These are phyloP conservation scores for Scaptomyza graminum DNA, from an alignment of 1,140 invertebrate genomes.

Conservation along the genomic window DNA sequence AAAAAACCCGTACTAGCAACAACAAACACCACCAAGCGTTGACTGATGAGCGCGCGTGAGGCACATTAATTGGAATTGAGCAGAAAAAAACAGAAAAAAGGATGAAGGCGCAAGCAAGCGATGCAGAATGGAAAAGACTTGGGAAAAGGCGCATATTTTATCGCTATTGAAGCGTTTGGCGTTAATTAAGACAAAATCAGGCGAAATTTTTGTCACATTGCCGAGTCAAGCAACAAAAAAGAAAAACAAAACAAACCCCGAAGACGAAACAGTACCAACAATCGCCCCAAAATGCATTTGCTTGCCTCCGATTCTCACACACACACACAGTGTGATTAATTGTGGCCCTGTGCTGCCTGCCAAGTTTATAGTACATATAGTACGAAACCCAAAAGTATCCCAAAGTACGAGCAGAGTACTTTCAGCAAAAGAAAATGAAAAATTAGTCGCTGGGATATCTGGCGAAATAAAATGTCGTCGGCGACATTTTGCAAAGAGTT, in stretches of 20 bases:
- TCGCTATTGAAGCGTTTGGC: slow-evolving; percentile 84
- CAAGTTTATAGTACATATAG: slow-evolving; percentile 45
- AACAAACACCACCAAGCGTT: slow-evolving; percentile 43
- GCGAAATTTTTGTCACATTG: slow-evolving; percentile 83
- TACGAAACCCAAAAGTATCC: not conserved
- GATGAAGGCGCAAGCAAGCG: slow-evolving; percentile 20
- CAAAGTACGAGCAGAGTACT: not conserved
- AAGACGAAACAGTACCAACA: not conserved
- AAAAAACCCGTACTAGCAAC: no score
- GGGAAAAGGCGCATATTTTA: slow-evolving; percentile 79
- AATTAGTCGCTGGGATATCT: slow-evolving; percentile 82
- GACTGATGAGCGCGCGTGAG: slow-evolving; percentile 72
- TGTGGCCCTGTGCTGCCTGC: slow-evolving; percentile 67
- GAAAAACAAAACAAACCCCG: not conserved
- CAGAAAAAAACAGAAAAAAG: slow-evolving; percentile 10
- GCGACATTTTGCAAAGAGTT: slow-evolving; percentile 83
- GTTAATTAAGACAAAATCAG: slow-evolving; percentile 84
- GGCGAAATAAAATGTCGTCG: slow-evolving; percentile 84
- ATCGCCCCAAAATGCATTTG: slow-evolving; percentile 10
- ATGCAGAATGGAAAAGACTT: slow-evolving; percentile 14
- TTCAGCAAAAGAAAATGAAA: slow-evolving; percentile 74
- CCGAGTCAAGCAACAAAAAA: slow-evolving; percentile 3
- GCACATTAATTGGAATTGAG: slow-evolving; percentile 74
- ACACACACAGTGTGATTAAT: slow-evolving; percentile 64
- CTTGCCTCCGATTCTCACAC: not conserved